phyloP scores from a whole-genome alignment of 1,140 invertebrate genomes.

The Chlorops oryzae region DNA sequence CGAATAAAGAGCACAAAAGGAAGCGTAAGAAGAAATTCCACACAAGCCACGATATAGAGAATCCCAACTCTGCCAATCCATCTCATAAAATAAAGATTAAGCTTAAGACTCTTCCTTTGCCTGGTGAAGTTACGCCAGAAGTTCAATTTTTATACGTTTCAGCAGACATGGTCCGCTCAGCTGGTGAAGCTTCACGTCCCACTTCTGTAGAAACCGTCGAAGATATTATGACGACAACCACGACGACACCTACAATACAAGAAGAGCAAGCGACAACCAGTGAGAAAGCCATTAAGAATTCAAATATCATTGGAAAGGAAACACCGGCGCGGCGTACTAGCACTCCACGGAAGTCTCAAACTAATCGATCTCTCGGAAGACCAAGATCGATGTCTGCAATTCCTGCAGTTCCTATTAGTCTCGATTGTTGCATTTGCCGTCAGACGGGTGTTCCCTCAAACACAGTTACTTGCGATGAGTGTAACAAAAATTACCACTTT shows the following conservation, averaged over 20 bases:
- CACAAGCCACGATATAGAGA: too few relatives aligned
- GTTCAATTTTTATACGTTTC: slow-evolving; percentile 45
- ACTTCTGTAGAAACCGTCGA: slow-evolving; percentile 45
- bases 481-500: slow-evolving; percentile 85
- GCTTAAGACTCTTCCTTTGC: slow-evolving; percentile 75
- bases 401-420: slow-evolving; percentile 17
- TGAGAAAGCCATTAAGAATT: not conserved
- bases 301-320: not conserved
- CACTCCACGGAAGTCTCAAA: slow-evolving; percentile 33
- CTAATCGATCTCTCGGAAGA: slow-evolving; percentile 28
- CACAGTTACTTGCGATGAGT: slow-evolving; percentile 79
- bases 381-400: slow-evolving; percentile 25
- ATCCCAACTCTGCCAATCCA: slow-evolving; percentile 59
- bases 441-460: slow-evolving; percentile 34
- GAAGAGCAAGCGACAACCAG: not conserved
- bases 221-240: not conserved
- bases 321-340: slow-evolving; percentile 23
- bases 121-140: slow-evolving; percentile 53
- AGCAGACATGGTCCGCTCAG: slow-evolving; percentile 43
- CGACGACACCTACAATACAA: not conserved
- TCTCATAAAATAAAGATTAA: slow-evolving; percentile 62
- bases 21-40: slow-evolving; percentile 68
- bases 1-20: slow-evolving; percentile 60
- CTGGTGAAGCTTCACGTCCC: slow-evolving; percentile 41
- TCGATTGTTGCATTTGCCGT: slow-evolving; percentile 34